Percentiles rank a stretch among this genome's conserved stretches.
These are phyloP conservation scores for Tinea trinotella DNA, from an alignment of 2,888 invertebrate genomes.

Conservation along the genomic window DNA sequence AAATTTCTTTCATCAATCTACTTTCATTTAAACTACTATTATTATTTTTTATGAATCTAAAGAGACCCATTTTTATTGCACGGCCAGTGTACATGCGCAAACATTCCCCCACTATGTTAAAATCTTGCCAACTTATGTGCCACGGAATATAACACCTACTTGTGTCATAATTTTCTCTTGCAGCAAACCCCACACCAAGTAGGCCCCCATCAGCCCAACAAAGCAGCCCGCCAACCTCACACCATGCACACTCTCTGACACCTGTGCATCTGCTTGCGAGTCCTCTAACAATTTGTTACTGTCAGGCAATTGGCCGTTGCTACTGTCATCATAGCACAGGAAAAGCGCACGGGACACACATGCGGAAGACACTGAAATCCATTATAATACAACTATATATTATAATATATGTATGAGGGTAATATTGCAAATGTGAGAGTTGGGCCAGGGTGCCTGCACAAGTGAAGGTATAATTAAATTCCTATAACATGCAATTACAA, in stretches of 20 bases:
- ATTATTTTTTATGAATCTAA: too few species aligned
- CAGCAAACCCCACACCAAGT: constrained; percentile 95
- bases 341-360: constrained; percentile 37
- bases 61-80: too few species aligned
- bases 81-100: too few species aligned
- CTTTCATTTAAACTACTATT: too few species aligned
- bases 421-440: too few species aligned
- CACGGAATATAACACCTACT: too few species aligned
- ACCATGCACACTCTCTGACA: constrained; percentile 30
- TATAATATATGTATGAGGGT: background rate
- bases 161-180: constrained; percentile 99
- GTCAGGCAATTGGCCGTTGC: constrained; percentile 43
- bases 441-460: too few species aligned
- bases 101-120: too few species aligned
- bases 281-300: background rate
- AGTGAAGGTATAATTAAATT: too few species aligned
- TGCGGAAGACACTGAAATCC: constrained; percentile 21
- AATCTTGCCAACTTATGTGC: too few species aligned
- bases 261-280: constrained; percentile 26
- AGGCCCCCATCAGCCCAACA: constrained; percentile 89
- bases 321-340: constrained; percentile 45
- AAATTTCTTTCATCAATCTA: too few species aligned
- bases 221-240: constrained; percentile 80
- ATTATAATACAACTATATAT: constrained; percentile 31
- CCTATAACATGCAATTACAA: too few species aligned